phyloP scores from a whole-genome alignment of 2,113 vertebrate genomes.

The Mystacornis crossleyi region DNA sequence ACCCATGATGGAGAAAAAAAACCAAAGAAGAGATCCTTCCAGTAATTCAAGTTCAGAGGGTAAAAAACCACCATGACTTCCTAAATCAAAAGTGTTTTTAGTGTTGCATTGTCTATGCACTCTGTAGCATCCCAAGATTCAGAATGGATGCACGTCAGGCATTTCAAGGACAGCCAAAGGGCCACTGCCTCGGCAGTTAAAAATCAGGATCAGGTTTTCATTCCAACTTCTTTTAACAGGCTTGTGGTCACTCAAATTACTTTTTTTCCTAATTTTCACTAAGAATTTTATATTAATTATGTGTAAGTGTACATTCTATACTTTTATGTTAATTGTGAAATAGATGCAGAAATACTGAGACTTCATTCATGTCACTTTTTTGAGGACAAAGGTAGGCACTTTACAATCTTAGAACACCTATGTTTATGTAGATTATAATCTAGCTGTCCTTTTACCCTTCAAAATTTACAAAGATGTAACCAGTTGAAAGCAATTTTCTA shows the following conservation, averaged over 20 bases:
- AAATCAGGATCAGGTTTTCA: neutral
- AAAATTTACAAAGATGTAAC: neutral
- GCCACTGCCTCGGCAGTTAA: neutral
- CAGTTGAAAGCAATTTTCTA: neutral
- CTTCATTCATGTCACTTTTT: neutral
- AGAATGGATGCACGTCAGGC: fast-evolving
- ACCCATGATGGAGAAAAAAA: neutral
- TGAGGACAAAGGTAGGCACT: neutral
- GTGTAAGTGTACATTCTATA: neutral
- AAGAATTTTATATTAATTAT: neutral
- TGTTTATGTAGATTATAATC: neutral
- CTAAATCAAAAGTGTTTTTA: neutral
- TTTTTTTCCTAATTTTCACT: neutral
- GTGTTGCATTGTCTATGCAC: fast-evolving
- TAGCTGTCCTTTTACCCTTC: neutral
- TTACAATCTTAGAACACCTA: neutral
- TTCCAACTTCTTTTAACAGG: neutral
- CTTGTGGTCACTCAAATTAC: neutral
- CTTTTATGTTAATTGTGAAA: neutral
- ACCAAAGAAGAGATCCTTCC: neutral
- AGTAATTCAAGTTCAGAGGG: neutral
- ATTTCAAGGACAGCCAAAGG: neutral
- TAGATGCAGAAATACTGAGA: neutral
- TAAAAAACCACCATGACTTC: neutral
- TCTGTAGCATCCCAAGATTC: neutral